Percentiles rank a stretch among this genome's conserved stretches.
Conservation (phyloP, 2,113 vertebrate species). For the Gallinago paraguaiae region DNA sequence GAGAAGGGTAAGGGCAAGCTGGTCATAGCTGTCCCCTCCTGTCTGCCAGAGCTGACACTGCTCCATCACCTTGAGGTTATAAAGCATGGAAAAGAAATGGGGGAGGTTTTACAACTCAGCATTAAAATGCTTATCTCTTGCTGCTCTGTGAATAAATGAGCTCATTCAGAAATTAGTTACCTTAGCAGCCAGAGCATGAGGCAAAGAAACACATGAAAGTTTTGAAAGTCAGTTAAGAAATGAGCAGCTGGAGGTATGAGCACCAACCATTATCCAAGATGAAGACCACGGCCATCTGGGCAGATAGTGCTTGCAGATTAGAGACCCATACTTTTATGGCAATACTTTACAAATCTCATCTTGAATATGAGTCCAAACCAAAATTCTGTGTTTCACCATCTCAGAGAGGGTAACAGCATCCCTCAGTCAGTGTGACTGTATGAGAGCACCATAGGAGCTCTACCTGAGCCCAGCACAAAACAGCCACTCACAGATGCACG, state of each 20-base stretch:
- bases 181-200: rapidly evolving
- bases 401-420: not conserved
- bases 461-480: not conserved
- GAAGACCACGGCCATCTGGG: not conserved
- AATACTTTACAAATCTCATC: not conserved
- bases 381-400: not conserved
- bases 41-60: not conserved
- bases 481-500: not conserved
- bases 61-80: not conserved
- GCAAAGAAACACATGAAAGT: not conserved
- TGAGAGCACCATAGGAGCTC: not conserved
- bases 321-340: not conserved
- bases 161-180: not conserved
- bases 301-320: not conserved
- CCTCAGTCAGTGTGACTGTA: rapidly evolving
- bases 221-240: not conserved
- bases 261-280: not conserved
- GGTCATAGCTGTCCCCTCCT: not conserved
- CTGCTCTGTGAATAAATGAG: not conserved
- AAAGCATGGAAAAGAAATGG: not conserved
- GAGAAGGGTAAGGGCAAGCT: not conserved
- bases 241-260: not conserved
- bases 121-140: not conserved
- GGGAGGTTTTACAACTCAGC: not conserved
- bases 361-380: not conserved